These are phyloP conservation scores for Tetragonisca angustula DNA, from an alignment of 2,888 invertebrate genomes.

Conservation along the genomic window DNA sequence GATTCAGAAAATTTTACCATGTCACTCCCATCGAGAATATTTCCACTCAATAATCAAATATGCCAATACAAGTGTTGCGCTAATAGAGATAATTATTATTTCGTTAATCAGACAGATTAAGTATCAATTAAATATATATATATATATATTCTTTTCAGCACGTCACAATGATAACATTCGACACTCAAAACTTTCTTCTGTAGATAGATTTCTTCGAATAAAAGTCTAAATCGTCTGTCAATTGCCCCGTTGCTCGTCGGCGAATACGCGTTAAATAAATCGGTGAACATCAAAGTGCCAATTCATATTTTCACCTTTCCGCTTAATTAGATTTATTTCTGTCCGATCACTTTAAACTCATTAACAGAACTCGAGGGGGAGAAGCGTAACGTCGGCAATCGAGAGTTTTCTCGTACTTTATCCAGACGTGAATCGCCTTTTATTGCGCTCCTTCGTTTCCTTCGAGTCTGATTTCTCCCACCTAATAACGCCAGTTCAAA, in stretches of 20 bases:
- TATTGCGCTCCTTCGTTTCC: conserved; percentile 3
- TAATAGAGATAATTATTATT: too few relatives aligned
- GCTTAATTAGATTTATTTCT: conserved; percentile 36
- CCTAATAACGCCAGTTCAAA: conserved; percentile 1
- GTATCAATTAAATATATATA: too few relatives aligned
- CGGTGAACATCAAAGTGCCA: conserved; percentile 28
- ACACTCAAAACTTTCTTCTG: neutral
- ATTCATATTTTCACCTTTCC: conserved; percentile 40
- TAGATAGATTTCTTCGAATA: neutral
- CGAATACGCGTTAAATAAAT: conserved; percentile 1
- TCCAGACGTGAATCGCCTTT: conserved; percentile 5
- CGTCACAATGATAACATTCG: too few relatives aligned
- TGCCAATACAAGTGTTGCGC: too few relatives aligned
- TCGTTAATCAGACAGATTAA: too few relatives aligned
- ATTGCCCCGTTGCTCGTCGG: neutral
- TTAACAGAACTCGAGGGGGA: conserved; percentile 26
- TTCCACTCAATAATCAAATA: too few relatives aligned
- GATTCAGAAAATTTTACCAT: too few relatives aligned
- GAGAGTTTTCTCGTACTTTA: conserved; percentile 20
- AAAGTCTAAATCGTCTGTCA: neutral
- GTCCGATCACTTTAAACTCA: conserved; percentile 40
- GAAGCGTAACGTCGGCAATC: conserved; percentile 6
- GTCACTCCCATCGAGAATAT: too few relatives aligned
- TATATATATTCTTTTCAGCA: too few relatives aligned
- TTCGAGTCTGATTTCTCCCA: conserved; percentile 8